Percentiles rank a stretch among this genome's conserved stretches.
Evolutionary conservation across 1,140 invertebrate species (phyloP).

Genomic region (Cyclina sinensis): DNA sequence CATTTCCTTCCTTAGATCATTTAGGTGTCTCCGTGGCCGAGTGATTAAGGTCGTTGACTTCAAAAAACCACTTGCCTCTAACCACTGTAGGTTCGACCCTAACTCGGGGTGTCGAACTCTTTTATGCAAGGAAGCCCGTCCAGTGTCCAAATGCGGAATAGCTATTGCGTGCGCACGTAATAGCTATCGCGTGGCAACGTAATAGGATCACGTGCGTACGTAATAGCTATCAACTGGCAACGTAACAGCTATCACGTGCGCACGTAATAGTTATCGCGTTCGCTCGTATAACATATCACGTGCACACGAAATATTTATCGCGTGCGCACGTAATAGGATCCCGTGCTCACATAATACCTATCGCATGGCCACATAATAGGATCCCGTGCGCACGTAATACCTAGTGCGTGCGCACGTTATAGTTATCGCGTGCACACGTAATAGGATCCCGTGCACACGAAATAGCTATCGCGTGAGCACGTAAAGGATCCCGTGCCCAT

Average conservation of each 20-base stretch:
- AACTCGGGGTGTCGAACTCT: conserved; percentile 35
- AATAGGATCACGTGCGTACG: conserved; percentile 21
- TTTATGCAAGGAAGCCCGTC: conserved; percentile 39
- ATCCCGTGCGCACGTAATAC: conserved; percentile 31
- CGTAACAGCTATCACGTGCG: conserved; percentile 30
- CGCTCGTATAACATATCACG: too few relatives aligned
- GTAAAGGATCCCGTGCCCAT: too few relatives aligned
- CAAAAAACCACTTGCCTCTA: conserved; percentile 24
- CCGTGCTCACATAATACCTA: too few relatives aligned
- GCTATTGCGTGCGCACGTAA: conserved; percentile 5
- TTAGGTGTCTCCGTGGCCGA: conserved; percentile 34
- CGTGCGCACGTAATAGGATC: too few relatives aligned
- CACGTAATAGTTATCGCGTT: conserved; percentile 40
- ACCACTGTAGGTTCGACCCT: conserved; percentile 30
- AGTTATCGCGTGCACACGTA: too few relatives aligned
- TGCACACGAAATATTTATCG: too few relatives aligned
- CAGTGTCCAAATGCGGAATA: conserved; percentile 46
- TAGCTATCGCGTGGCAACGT: conserved; percentile 29
- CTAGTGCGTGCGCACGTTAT: too few relatives aligned
- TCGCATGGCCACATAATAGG: too few relatives aligned
- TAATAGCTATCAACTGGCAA: not conserved
- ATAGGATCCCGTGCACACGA: not conserved
- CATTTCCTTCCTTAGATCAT: conserved; percentile 37
- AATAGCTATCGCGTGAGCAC: conserved; percentile 29
- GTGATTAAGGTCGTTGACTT: conserved; percentile 17